phyloP scores from a whole-genome alignment of 2,797 vertebrate genomes.

The Avahi laniger region DNA sequence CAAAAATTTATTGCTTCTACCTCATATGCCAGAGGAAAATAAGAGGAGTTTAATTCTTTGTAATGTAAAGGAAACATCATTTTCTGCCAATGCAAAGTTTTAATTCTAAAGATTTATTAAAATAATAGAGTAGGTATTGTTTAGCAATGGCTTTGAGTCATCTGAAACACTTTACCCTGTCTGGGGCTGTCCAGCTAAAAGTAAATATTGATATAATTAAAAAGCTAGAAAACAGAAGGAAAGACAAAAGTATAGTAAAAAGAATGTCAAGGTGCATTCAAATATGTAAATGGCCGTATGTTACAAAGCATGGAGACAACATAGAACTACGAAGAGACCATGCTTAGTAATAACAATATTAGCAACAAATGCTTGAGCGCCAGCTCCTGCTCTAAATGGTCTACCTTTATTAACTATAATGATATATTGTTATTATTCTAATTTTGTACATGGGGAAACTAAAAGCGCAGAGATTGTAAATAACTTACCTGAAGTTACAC shows the following conservation, averaged over 20 bases:
- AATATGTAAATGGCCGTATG: neutral
- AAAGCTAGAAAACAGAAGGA: neutral
- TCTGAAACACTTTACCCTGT: neutral
- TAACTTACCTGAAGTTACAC: neutral
- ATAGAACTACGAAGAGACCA: neutral
- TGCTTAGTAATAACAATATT: neutral
- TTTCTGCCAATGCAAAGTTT: neutral
- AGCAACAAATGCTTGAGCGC: neutral
- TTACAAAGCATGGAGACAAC: neutral
- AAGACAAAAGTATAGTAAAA: neutral
- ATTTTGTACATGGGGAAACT: neutral
- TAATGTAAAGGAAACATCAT: neutral
- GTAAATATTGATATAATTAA: neutral
- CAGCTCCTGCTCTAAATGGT: neutral
- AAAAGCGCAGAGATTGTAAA: neutral
- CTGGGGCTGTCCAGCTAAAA: neutral
- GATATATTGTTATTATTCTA: neutral
- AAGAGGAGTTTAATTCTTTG: neutral
- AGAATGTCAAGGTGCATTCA: neutral
- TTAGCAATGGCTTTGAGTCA: neutral
- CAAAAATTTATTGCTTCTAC: neutral
- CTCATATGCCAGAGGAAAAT: neutral
- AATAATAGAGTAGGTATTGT: neutral
- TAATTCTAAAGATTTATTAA: slow-evolving; percentile 26
- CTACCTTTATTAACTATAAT: neutral